Conservation (phyloP, 1,140 invertebrate genomes). For the Cydia splendana region DNA sequence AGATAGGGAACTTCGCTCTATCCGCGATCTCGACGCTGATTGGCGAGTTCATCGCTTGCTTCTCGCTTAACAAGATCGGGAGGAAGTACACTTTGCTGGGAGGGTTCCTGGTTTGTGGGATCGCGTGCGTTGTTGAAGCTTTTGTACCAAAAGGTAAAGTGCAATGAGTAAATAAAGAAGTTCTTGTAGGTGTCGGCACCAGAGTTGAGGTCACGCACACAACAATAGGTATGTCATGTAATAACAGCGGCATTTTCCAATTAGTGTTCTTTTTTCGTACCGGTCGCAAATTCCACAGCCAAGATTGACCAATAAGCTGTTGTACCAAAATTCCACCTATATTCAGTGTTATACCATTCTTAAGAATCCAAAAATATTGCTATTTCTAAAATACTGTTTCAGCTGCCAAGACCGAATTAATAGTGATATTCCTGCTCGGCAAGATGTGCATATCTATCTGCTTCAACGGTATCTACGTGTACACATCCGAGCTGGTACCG, state of each 20-base stretch:
- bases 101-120: constrained; percentile 38
- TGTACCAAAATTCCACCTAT: no score
- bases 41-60: constrained; percentile 81
- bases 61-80: constrained; percentile 81
- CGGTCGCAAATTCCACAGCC: no score
- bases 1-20: constrained; percentile 83
- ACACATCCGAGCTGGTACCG: constrained; percentile 84
- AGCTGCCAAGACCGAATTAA: constrained; percentile 6
- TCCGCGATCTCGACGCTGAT: constrained; percentile 83
- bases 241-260: neutral
- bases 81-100: constrained; percentile 55
- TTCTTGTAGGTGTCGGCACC: neutral
- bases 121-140: constrained; percentile 41
- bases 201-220: no score
- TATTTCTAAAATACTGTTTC: neutral
- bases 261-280: no score
- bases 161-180: neutral
- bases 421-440: constrained; percentile 24
- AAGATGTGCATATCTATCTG: constrained; percentile 26
- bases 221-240: neutral
- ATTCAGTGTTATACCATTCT: no score
- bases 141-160: constrained; percentile 43
- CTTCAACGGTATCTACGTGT: constrained; percentile 33
- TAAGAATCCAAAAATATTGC: no score
- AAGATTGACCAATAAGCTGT: no score